phyloP scores from a whole-genome alignment of 2,888 invertebrate species.

The Operophtera brumata region DNA sequence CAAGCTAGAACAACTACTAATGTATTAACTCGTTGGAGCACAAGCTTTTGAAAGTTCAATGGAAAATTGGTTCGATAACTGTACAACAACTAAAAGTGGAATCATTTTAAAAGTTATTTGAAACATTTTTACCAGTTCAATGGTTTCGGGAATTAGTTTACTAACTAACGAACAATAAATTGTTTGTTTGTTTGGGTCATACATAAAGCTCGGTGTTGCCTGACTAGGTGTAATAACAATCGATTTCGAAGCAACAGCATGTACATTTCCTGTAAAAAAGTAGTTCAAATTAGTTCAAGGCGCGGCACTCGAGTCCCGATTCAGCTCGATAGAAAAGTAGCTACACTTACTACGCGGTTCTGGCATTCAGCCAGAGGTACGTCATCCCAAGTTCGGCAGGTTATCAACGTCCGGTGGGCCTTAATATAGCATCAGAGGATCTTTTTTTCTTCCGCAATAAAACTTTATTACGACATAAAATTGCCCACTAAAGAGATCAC shows the following conservation, averaged over 20 bases:
- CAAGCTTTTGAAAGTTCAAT: neutral
- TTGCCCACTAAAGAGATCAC: conserved; percentile 56
- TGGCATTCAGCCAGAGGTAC: conserved; percentile 59
- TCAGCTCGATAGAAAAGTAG: conserved; percentile 41
- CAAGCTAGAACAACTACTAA: neutral
- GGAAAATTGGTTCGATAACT: neutral
- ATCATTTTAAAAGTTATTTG: neutral
- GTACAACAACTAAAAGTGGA: neutral
- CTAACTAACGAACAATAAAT: neutral
- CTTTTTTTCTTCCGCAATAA: conserved; percentile 61
- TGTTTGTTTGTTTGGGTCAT: neutral
- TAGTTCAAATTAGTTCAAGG: conserved; percentile 45
- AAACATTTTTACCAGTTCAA: neutral
- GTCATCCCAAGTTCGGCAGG: conserved; percentile 62
- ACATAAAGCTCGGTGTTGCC: neutral
- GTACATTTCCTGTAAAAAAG: conserved; percentile 29
- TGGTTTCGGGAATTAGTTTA: neutral
- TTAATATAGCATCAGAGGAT: conserved; percentile 59
- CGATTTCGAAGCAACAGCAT: conserved; percentile 30
- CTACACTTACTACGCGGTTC: conserved; percentile 36
- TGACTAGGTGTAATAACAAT: conserved; percentile 23
- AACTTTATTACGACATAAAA: conserved; percentile 64
- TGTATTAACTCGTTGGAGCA: neutral
- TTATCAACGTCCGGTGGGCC: conserved; percentile 67
- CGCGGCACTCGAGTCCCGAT: conserved; percentile 35